Evolutionary conservation across 2,797 vertebrate genomes (phyloP), one percentile per base, ranked within the genome.

Genomic region (Dermochelys coriacea): DNA sequence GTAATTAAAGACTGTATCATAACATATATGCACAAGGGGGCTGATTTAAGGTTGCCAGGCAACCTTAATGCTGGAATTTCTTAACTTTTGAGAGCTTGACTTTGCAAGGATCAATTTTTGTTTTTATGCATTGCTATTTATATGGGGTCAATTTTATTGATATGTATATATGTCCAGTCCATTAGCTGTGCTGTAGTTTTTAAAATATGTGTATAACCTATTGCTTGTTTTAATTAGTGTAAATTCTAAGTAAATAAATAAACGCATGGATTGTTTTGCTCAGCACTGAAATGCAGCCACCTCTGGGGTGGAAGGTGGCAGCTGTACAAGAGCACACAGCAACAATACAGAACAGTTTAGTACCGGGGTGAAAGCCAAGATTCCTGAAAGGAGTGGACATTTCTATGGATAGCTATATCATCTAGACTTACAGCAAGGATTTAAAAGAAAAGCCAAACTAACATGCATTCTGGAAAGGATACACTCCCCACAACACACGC

Each of bases 51-150:
- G 74, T 50, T 55, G 23, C 34, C 0, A 1, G 49, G 49, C 59
- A 82, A 51, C 23, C 23, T 45, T 27, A 1, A 0, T 31, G 23
- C 18, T 1, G 0, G 29, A 27, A 52, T 49, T 47, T 64, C 3
- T 64, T 50, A 49, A 27, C 47, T 37, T 27, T 3, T 0, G 1
- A 80, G 16, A 2, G 11, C 10, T 84, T 37, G 14, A n/a, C 41
- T 55, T 14, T 5, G 59, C 52, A 3, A 9, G 1, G 61, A 37
- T 37, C 2, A 18, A n/a, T 61, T 11, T 2, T 11, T 31, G 34
- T 14, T 86, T n/a, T 25, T 50, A 41, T 0, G 0, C 4, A 0
- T n/a, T 1, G 47, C 2, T 77, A 1, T 25, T 37, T 64, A 57
- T 19, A 41, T 16, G 5, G 55, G 25, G 64, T 18, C 51, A 75